phyloP scores from a whole-genome alignment of 2,797 vertebrate species.

The Schizothorax lantsangensis region DNA sequence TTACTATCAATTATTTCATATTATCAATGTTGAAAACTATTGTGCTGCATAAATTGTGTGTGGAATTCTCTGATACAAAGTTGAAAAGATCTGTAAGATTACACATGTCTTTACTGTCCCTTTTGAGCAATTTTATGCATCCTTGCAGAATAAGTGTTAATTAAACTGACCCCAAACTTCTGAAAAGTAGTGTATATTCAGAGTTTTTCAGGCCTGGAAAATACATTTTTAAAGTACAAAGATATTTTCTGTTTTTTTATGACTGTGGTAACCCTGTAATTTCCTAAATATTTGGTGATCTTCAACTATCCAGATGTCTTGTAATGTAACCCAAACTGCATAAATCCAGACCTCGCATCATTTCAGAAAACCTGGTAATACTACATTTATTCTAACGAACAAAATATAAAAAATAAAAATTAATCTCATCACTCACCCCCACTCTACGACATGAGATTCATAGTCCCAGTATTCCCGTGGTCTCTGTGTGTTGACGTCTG shows the following conservation, averaged over 20 bases:
- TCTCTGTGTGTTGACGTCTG: constrained; percentile 77
- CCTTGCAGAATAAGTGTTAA: not conserved
- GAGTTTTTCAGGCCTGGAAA: not conserved
- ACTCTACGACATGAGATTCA: constrained; percentile 77
- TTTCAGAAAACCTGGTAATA: not conserved
- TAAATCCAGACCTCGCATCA: not conserved
- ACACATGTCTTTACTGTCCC: too few species aligned
- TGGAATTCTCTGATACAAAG: not conserved
- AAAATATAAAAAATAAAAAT: too few species aligned
- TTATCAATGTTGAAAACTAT: not conserved
- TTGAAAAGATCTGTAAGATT: not conserved
- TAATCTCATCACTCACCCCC: constrained; percentile 73
- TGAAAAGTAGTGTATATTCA: not conserved
- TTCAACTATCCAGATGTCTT: not conserved
- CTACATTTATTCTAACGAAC: not conserved
- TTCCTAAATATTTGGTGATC: not conserved
- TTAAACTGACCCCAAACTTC: too few species aligned
- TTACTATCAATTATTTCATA: too few species aligned
- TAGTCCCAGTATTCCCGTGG: constrained; percentile 81
- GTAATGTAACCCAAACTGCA: not conserved
- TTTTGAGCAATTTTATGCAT: not conserved
- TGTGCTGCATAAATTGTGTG: not conserved
- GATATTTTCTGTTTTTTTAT: not conserved
- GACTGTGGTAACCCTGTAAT: not conserved
- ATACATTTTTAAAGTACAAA: not conserved